These are phyloP conservation scores for Clamator glandarius DNA, from an alignment of 2,797 vertebrate genomes.

Conservation along the genomic window DNA sequence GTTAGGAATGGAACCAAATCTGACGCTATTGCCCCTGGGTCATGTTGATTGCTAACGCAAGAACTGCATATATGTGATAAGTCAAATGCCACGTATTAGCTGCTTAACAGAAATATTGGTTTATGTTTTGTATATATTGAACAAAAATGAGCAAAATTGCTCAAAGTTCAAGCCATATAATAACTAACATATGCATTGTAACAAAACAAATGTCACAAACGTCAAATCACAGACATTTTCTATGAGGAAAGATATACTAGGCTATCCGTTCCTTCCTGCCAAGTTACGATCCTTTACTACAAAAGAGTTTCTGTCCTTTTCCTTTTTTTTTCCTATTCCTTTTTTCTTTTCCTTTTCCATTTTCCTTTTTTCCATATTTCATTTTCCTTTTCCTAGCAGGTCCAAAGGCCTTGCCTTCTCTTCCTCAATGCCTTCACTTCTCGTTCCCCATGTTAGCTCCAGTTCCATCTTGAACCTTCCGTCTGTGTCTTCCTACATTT, in stretches of 20 bases:
- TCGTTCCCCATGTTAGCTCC: not conserved
- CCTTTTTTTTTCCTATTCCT: too few species aligned
- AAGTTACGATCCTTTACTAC: not conserved
- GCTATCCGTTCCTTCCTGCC: not conserved
- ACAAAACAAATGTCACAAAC: too few species aligned
- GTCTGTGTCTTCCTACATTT: not conserved
- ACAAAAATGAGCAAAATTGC: too few species aligned
- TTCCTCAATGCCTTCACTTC: not conserved
- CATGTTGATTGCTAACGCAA: not conserved
- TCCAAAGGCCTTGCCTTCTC: not conserved
- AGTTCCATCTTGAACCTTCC: not conserved
- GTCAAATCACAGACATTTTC: not conserved
- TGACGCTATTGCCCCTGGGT: rapidly evolving
- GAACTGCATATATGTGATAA: not conserved
- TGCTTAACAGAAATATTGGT: not conserved
- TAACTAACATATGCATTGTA: too few species aligned
- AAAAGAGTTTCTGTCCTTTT: too few species aligned
- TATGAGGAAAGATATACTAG: not conserved
- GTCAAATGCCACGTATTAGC: not conserved
- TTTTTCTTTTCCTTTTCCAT: not conserved
- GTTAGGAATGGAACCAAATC: not conserved
- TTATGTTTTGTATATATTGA: not conserved
- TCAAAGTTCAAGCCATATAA: not conserved
- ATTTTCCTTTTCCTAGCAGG: not conserved
- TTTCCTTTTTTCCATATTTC: not conserved